Conservation (phyloP, 2,888 invertebrate genomes). For the Hyposoter dolosus region DNA sequence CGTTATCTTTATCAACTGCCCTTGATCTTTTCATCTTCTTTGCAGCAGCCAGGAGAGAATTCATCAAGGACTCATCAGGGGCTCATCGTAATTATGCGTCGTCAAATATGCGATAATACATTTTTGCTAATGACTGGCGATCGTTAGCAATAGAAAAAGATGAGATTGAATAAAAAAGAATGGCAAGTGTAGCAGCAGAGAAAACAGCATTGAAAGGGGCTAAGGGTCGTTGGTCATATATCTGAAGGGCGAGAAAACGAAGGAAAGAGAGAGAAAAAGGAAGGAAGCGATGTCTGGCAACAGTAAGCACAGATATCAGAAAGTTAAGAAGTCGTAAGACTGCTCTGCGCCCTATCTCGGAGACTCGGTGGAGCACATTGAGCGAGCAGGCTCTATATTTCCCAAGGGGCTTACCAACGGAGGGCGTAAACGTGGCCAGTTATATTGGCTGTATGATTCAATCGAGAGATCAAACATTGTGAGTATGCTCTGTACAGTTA, state of each 20-base stretch:
- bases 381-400: slow-evolving; percentile 74
- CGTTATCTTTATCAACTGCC: neutral
- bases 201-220: slow-evolving; percentile 34
- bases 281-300: slow-evolving; percentile 19
- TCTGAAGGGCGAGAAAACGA: neutral
- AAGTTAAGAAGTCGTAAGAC: slow-evolving; percentile 65
- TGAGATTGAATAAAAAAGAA: slow-evolving; percentile 24
- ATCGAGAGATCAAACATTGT: slow-evolving; percentile 78
- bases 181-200: slow-evolving; percentile 25
- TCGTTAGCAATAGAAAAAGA: slow-evolving; percentile 1
- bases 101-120: neutral
- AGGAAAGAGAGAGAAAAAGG: neutral
- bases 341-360: slow-evolving; percentile 45
- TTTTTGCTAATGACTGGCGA: slow-evolving; percentile 13
- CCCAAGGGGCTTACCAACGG: slow-evolving; percentile 72
- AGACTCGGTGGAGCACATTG: slow-evolving; percentile 68
- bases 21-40: neutral
- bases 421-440: slow-evolving; percentile 76
- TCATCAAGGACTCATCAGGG: neutral
- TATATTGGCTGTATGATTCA: slow-evolving; percentile 79
- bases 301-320: slow-evolving; percentile 55
- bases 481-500: slow-evolving; percentile 31
- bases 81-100: neutral
- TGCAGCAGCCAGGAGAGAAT: neutral
- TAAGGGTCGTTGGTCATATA: slow-evolving; percentile 21